Evolutionary conservation across 2,113 vertebrate species (phyloP), one percentile per base, ranked within the genome.

Genomic region (Neotoma lepida): DNA sequence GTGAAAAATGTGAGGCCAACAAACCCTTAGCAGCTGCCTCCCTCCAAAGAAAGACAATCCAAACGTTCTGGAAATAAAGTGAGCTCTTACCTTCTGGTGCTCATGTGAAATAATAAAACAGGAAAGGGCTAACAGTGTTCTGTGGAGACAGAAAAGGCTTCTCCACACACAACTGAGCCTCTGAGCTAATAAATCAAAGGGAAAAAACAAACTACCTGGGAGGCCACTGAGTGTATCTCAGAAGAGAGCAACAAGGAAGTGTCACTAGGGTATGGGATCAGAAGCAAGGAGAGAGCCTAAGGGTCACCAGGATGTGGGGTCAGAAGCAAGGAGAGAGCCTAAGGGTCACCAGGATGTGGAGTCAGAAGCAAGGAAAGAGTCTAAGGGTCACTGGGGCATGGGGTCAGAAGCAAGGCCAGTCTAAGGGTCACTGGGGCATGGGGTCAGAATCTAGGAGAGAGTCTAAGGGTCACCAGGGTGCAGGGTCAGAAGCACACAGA

Each of bases 161-260:
- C 88, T 94, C 82, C 78, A 35, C 63, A 26, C 51, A 64, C 86
- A 70, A 86, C 63, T 2, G 30, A 63, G 96, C 76, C 88, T 87
- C 86, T 90, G 58, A 78, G 86, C 94, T 77, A 80, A 89, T 84
- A 93, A 91, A 89, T 95, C 86, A 96, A 91, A 89, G 56, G 82
- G 5, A 26, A 26, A 63, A 96, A 94, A 51, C 18, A 58, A 94
- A 86, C 41, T 68, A 70, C 86, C 85, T 61, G 87, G 41, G 89
- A 93, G 61, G 33, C 63, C 77, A 6, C 80, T 74, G 70, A 87
- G 70, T 51, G 46, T 8, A 85, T 73, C 93, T 92, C 88, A 76
- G 82, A 93, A 86, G 80, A 90, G 70, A 85, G 87, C 89, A 61
- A 39, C 73, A 33, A 73, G 71, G 70, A 39, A 87, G 86, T 30